Base-by-base conservation (phyloP, 2,113 vertebrate genomes). In the Indicator indicator region DNA sequence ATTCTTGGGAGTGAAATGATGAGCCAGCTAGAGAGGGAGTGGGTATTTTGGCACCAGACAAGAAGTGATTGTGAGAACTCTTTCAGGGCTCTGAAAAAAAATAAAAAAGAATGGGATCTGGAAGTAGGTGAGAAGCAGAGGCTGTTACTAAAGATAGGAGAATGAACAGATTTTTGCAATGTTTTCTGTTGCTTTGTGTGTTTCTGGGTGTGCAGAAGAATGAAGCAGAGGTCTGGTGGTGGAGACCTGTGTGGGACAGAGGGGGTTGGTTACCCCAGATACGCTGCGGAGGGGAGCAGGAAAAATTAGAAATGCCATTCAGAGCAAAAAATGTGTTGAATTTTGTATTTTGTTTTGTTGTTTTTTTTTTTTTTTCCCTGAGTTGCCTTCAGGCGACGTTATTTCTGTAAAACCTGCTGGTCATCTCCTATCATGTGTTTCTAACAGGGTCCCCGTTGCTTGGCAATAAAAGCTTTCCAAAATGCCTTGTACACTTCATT, bases 401-500 rank as follows among this genome's bases (percentile, higher is more conserved):
- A 74, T 90, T 92, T 77, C 72, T 54, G 48, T 94, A 92, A 89
- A 93, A 90, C 78, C 81, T 94, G 89, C 40, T 1, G 90, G 93
- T 94, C 94, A 95, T 83, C 73, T 73, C 68, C 87, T 72, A 24
- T 69, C 55, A 2, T n/a, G 40, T 78, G 50, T 91, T 95, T 86
- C 56, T 89, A 89, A 76, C 92, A 67, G 68, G 33, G 63, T 86
- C 88, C 67, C 55, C 74, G 94, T 97, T 97, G 95, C 96, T 95
- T 97, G 95, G 95, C 95, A 96, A 95, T 97, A 68, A 62, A 92
- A 84, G 50, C 79, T 91, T 94, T 96, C 87, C 63, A 58, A 70
- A 94, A 65, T 81, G 72, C 46, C 76, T 74, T 2, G 16, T 74
- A 88, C 21, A 4, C 86, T 44, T 33, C 76, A 24, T 77, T 94